Base-by-base conservation (phyloP, 2,888 invertebrate species). In the Stenolophus ochropezus region DNA sequence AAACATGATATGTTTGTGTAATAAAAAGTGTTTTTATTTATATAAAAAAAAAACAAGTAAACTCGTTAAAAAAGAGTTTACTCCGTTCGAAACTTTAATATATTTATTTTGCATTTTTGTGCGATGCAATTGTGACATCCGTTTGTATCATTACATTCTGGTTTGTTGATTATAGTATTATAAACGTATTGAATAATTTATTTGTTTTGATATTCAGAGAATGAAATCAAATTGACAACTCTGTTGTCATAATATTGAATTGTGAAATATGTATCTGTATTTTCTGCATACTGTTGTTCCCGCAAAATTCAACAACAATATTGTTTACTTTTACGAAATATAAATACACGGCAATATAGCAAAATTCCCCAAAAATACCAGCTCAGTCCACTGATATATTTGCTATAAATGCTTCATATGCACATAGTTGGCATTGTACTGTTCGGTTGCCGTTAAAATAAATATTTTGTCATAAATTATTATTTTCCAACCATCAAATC, bases 221-320 rank as follows among this genome's bases (percentile, higher is more conserved):
- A 56, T 56, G 56, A 56, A 56, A 56, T 56, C 56, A 56, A 5
- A 56, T 56, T 56, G 56, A 56, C 56, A 56, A 56, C 20, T 56
- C 56, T 21, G 56, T 56, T 61, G 61, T 61, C 23, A 61, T 61
- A 61, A 61, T 61, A 61, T 61, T 61, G 61, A 61, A 61, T 56
- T 56, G 56, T 56, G 56, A 56, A 56, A 56, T 61, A 25, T 61
- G 61, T 61, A 61, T 61, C 61, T 14, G 25, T 61, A 61, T 61
- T 1, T 25, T 25, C 23, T 25, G 23, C 23, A 14, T 23, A 61
- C 25, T 25, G 11, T 69, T 69, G 65, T 5, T 65, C 18, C 65
- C 16, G 33, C 65, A 69, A 69, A 69, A 33, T 69, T 69, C 27
- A 69, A 69, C 65, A 69, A 69, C 65, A 18, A 69, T 69, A 69